Evolutionary conservation across 1,140 invertebrate genomes (phyloP), one percentile per base, ranked within the genome.

Genomic region (Drosophila asahinai): DNA sequence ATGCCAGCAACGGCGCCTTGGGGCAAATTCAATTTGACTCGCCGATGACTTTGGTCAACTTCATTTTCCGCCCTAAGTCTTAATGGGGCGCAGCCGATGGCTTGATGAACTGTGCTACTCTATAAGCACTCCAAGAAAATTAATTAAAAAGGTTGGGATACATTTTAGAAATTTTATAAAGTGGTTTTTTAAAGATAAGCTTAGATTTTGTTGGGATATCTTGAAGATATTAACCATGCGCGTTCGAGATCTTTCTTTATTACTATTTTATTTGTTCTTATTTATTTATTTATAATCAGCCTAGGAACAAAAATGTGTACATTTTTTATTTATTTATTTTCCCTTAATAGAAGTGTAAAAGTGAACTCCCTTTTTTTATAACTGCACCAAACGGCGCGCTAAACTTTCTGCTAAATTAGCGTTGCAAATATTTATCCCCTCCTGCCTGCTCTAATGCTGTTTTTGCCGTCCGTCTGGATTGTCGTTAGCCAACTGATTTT

Each of bases 401-500:
- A 57, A 71, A 75, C 70, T 84, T 81, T 61, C 51, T 81, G 86
- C 70, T 73, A 89, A 89, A 89, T 89, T 89, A 89, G 84, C 84
- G 64, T 90, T 90, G 86, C 84, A 89, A 89, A 89, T 90, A 76
- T 90, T 25, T 22, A 19, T 19, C 15, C 40, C 40, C 40, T 5
- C 15, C 40, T 7, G 6, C 40, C 67, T 30, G 27, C 65, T 36
- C 73, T 65, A 66, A 65, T 68, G 51, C 73, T 43, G 55, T 55
- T 47, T 15, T 43, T 42, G 36, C 42, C n/a, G 38, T 38, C 36
- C 38, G 38, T 36, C 43, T 25, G 62, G 77, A 64, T 49, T 67
- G 72, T 81, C 81, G 65, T 87, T 83, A 86, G 73, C 77, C 70
- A 81, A 89, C 81, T 81, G 86, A 90, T 86, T 89, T 90, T 62